phyloP scores from a whole-genome alignment of 2,797 vertebrate species.

The Pantherophis alleghaniensis region DNA sequence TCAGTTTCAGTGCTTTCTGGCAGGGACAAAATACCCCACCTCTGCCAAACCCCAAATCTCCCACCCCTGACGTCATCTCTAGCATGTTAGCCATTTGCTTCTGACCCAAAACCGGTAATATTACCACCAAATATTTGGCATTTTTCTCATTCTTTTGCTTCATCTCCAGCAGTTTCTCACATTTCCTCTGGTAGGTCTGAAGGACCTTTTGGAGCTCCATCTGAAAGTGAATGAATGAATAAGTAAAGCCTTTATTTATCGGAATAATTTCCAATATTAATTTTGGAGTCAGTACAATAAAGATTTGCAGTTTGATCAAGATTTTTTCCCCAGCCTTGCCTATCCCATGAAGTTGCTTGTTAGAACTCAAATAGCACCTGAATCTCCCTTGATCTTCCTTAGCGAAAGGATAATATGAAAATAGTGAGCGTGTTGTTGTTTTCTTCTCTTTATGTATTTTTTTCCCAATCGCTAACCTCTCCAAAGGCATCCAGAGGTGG shows the following conservation, averaged over 20 bases:
- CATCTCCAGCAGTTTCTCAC: conserved; percentile 67
- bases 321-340: not conserved
- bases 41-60: not conserved
- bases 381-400: not conserved
- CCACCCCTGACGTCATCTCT: not conserved
- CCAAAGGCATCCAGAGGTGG: not conserved
- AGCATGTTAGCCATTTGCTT: not conserved
- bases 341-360: not conserved
- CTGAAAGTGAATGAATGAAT: conserved; percentile 57
- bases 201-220: conserved; percentile 77
- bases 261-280: not conserved
- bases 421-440: not conserved
- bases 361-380: not conserved
- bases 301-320: not conserved
- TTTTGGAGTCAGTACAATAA: not conserved
- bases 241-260: not conserved
- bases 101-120: not conserved
- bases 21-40: not conserved
- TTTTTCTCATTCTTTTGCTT: conserved; percentile 71
- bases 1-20: not conserved
- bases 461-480: not conserved
- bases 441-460: too few species aligned
- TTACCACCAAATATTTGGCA: conserved; percentile 78
- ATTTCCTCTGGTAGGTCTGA: conserved; percentile 66
- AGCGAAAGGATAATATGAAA: not conserved